Evolutionary conservation across 37 sponge, comb jelly and placozoan genomes (phyloP).

Genomic region (Ephydatia muelleri): DNA sequence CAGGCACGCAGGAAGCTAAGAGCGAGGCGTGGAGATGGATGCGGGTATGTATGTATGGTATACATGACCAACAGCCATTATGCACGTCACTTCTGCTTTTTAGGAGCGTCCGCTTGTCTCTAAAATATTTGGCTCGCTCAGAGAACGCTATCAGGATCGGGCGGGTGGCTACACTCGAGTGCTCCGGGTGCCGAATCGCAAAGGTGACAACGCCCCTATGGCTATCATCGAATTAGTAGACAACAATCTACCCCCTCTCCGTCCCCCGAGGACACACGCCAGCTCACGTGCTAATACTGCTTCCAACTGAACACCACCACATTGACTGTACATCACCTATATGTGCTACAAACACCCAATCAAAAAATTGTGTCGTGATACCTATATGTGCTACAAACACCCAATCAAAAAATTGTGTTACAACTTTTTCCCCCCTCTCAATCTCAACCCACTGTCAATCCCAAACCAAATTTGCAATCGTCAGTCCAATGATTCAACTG

Average conservation of each 20-base stretch:
- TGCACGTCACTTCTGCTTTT: too few species aligned
- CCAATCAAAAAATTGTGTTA: too few species aligned
- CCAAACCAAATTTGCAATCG: slow-evolving; percentile 85
- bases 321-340: background rate
- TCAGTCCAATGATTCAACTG: slow-evolving; percentile 87
- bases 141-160: slow-evolving; percentile 50
- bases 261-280: background rate
- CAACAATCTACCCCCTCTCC: slow-evolving; percentile 26
- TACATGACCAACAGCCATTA: too few species aligned
- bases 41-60: too few species aligned
- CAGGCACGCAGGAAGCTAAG: slow-evolving; percentile 8
- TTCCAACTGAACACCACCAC: background rate
- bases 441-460: slow-evolving; percentile 73
- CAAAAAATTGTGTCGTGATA: too few species aligned
- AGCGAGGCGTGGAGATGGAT: slow-evolving; percentile 37
- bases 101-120: slow-evolving; percentile 59
- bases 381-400: background rate
- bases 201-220: slow-evolving; percentile 87
- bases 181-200: slow-evolving; percentile 68
- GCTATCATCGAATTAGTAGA: slow-evolving; percentile 81
- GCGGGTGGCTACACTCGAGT: slow-evolving; percentile 85
- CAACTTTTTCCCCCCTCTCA: background rate
- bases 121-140: slow-evolving; percentile 64
- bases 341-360: background rate
- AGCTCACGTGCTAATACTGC: background rate